Conservation (phyloP, 1,140 invertebrate genomes). For the Drosophila oshimai region DNA sequence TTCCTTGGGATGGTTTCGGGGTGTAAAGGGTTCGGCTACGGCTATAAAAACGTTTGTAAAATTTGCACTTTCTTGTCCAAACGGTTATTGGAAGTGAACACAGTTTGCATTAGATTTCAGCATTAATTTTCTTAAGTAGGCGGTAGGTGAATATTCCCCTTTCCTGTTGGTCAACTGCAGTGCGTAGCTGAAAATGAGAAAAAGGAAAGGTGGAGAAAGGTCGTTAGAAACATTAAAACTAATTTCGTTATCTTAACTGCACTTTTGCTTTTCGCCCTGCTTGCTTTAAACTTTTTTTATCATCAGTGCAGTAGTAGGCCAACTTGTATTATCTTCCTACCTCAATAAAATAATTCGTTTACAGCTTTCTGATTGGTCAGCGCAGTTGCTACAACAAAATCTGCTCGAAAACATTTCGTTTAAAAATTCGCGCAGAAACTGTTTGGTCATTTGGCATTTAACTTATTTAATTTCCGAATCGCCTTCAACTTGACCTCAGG, state of each 20-base stretch:
- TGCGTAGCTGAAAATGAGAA: neutral
- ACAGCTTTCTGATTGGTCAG: neutral
- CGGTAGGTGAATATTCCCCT: conserved; percentile 3
- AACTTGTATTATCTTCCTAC: neutral
- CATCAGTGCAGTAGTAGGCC: neutral
- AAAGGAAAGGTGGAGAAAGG: neutral
- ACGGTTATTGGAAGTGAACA: conserved; percentile 38
- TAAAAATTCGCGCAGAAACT: conserved; percentile 62
- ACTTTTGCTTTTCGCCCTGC: neutral
- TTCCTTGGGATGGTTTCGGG: neutral
- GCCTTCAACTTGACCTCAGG: conserved; percentile 75
- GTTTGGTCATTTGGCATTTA: conserved; percentile 47
- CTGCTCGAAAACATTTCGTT: conserved; percentile 50
- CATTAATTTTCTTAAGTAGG: conserved; percentile 29
- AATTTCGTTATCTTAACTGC: neutral
- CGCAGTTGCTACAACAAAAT: conserved; percentile 11
- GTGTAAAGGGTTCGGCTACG: conserved; percentile 6
- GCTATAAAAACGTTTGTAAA: conserved; percentile 30
- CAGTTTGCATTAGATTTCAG: conserved; percentile 24
- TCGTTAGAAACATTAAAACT: neutral
- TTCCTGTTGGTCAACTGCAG: neutral
- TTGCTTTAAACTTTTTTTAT: neutral
- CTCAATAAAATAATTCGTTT: neutral
- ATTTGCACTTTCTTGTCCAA: conserved; percentile 37
- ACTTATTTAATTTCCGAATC: conserved; percentile 24